Conservation (phyloP, 2,888 invertebrate species). For the Portevinia maculata region DNA sequence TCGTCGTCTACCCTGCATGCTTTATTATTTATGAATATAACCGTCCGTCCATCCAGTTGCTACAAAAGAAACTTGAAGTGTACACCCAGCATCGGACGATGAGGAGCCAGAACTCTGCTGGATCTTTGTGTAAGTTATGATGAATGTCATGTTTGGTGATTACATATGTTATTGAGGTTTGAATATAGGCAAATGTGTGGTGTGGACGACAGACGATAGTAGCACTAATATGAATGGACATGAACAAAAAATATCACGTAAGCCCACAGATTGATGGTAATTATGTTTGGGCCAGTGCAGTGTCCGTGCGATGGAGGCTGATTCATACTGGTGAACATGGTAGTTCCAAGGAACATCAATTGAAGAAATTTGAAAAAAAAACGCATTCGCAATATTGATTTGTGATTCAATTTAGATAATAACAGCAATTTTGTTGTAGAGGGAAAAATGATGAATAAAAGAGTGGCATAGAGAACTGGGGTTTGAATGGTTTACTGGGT, state of each 20-base stretch:
- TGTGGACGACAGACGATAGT: constrained; percentile 52
- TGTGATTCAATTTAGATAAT: constrained; percentile 72
- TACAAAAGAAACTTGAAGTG: constrained; percentile 42
- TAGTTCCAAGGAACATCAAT: constrained; percentile 37
- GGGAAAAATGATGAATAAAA: constrained; percentile 50
- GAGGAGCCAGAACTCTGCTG: no score
- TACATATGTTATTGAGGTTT: constrained; percentile 68
- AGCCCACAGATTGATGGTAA: constrained; percentile 73
- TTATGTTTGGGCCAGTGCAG: constrained; percentile 55
- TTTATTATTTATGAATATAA: constrained; percentile 74
- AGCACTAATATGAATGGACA: constrained; percentile 63
- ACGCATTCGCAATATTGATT: constrained; percentile 50
- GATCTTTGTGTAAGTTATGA: constrained; percentile 67
- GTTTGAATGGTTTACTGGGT: neutral
- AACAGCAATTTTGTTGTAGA: constrained; percentile 54
- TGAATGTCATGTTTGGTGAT: constrained; percentile 74
- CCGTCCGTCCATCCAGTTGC: constrained; percentile 60
- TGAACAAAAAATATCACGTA: constrained; percentile 67
- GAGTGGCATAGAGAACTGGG: constrained; percentile 53
- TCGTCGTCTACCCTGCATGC: constrained; percentile 54
- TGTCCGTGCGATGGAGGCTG: constrained; percentile 42
- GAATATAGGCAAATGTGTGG: constrained; percentile 66
- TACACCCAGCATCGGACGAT: neutral
- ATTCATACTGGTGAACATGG: constrained; percentile 40
- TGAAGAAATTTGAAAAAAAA: constrained; percentile 30